Evolutionary conservation across 2,113 vertebrate species (phyloP).

Genomic region (Centropus bengalensis): DNA sequence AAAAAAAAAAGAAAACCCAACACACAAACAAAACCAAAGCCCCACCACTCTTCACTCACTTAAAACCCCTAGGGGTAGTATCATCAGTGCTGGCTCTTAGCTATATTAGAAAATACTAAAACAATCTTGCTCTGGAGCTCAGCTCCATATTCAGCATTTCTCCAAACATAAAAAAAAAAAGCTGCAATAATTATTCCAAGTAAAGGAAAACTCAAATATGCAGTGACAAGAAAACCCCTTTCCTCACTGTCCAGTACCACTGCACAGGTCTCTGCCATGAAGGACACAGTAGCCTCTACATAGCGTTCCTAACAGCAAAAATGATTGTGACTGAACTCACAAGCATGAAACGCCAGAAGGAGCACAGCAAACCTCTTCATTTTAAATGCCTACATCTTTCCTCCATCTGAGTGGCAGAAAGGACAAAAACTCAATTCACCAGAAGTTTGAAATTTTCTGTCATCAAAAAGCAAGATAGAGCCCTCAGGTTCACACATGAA

Average conservation of each 20-base stretch:
- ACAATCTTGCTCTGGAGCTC: not conserved
- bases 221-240: not conserved
- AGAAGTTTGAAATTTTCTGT: not conserved
- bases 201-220: not conserved
- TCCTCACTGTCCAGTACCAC: not conserved
- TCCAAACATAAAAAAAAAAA: not conserved
- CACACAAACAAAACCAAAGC: not conserved
- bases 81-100: not conserved
- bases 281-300: accelerated
- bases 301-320: not conserved
- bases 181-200: not conserved
- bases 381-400: not conserved
- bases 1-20: no score
- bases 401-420: not conserved
- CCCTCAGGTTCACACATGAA: not conserved
- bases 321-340: not conserved
- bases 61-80: not conserved
- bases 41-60: not conserved
- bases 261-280: not conserved
- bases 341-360: not conserved
- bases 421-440: not conserved
- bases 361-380: not conserved
- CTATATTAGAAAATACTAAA: not conserved
- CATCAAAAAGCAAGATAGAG: not conserved
- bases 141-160: not conserved